Base-by-base conservation (phyloP, 35 echinoderm and acorn worm genomes). In the Strongylocentrotus purpuratus region DNA sequence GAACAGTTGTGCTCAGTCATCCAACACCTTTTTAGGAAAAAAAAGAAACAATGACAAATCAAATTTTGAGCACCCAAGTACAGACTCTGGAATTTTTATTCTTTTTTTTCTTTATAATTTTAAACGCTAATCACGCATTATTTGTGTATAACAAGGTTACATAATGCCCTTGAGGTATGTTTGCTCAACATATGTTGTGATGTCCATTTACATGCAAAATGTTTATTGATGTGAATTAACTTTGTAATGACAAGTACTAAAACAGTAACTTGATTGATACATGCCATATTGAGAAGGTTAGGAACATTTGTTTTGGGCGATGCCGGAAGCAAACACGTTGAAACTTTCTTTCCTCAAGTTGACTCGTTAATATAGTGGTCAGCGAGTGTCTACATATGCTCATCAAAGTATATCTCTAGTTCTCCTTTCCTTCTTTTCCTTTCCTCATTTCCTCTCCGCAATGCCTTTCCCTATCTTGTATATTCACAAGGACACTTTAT, bases 1-100 rank as follows among this genome's bases (percentile, higher is more conserved):
- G 65, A 78, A 78, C 65, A 78, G 65, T 31, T 78, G 65, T 78
- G 65, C 65, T 28, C 65, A 78, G 65, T 78, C 65, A 78, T 78
- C 28, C 20, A 78, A 78, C 25, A n/a, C 65, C 4, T 22, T 78
- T 78, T 59, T 9, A 59, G 11, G 6, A 8, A 28, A 78, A 28
- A 78, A 28, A 78, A 78, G 20, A 78, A 78, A 78, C 65, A 78
- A 78, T 78, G 22, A 78, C 22, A 78, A 28, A 28, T 78, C 20
- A 78, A 78, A 5, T 78, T 78, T 78, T 55, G 11, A 55, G 9
- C 50, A 55, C 50, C 48, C 7, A 78, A 78, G 20, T 22, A 22
- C 65, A 78, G 7, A 22, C 18, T 14, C 11, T 55, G 50, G 10
- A n/a, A 28, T 78, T 78, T 22, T 5, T 59, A 14, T 59, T 59